Evolutionary conservation across 2,888 invertebrate genomes (phyloP), one percentile per base, ranked within the genome.

Genomic region (Biston betularia): DNA sequence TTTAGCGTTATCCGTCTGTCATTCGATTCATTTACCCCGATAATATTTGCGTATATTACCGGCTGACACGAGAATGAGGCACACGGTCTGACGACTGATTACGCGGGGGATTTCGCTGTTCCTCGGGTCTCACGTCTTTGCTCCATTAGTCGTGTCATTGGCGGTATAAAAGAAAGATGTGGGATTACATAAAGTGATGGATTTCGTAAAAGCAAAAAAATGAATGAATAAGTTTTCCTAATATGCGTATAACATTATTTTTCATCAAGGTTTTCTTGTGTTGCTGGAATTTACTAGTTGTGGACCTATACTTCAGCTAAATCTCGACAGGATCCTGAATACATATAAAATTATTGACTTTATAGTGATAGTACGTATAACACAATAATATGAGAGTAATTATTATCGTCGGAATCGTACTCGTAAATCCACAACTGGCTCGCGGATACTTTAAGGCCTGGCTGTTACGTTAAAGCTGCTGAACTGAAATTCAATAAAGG

Each of bases 1-100:
- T 92, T 93, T 92, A 92, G 84, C 89, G 85, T 88, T 88, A 87
- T 84, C 79, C 83, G 73, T 79, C 81, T 88, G 88, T 90, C 89
- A 86, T 79, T 79, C 79, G 80, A 75, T 78, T 87, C 80, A 86
- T 88, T 75, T 86, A 84, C 79, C 78, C 72, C 77, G 78, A 74
- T 76, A 77, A 77, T 78, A 79, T 77, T 79, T 79, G 69, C 75
- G 75, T 76, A 75, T 76, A 77, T 74, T 56, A 56, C 63, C 63
- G 40, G 77, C 80, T 80, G 79, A 79, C 79, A 82, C 80, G 82
- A 75, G 79, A 74, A 78, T 78, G 72, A 75, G 79, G 83, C 84
- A 80, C 77, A 74, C 73, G 70, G 63, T 74, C 72, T 75, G 81
- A 86, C 84, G 87, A 87, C 85, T 85, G 87, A 89, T 86, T 82